Percentiles rank a stretch among this genome's conserved stretches.
phyloP scores from a whole-genome alignment of 2,113 vertebrate genomes.

The Lanius ludovicianus region DNA sequence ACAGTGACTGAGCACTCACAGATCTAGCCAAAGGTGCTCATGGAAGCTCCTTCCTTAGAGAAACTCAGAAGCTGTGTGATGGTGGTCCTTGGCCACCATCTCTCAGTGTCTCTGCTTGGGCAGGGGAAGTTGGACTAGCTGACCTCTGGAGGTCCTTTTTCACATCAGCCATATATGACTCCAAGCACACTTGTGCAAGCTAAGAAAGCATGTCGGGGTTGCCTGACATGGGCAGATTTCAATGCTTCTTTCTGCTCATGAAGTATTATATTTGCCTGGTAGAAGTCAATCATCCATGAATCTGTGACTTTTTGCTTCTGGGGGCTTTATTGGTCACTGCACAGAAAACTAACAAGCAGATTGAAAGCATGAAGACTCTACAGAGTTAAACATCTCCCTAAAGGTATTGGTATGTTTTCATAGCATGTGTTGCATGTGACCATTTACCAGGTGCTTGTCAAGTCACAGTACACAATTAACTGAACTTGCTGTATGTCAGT shows the following conservation, averaged over 20 bases:
- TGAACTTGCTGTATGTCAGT: neutral
- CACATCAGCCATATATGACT: neutral
- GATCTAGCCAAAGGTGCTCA: neutral
- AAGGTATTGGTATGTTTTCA: neutral
- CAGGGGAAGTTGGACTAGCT: neutral
- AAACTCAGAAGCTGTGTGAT: neutral
- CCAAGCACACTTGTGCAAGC: neutral
- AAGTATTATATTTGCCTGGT: neutral
- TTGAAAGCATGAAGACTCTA: neutral
- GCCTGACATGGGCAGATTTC: fast-evolving
- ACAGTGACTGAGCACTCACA: neutral
- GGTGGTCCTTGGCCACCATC: neutral
- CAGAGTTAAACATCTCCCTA: neutral
- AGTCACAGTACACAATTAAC: neutral
- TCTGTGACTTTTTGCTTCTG: neutral
- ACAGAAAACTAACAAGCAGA: neutral
- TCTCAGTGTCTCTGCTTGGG: neutral
- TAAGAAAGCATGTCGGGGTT: neutral
- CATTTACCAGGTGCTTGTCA: neutral
- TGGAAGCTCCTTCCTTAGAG: neutral
- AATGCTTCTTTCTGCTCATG: neutral
- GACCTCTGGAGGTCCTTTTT: neutral
- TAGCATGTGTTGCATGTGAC: neutral
- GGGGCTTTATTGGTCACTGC: neutral
- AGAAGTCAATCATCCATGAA: neutral